Conservation (phyloP, 92 coral and sea anemone genomes). For the Palythoa caribaeorum region DNA sequence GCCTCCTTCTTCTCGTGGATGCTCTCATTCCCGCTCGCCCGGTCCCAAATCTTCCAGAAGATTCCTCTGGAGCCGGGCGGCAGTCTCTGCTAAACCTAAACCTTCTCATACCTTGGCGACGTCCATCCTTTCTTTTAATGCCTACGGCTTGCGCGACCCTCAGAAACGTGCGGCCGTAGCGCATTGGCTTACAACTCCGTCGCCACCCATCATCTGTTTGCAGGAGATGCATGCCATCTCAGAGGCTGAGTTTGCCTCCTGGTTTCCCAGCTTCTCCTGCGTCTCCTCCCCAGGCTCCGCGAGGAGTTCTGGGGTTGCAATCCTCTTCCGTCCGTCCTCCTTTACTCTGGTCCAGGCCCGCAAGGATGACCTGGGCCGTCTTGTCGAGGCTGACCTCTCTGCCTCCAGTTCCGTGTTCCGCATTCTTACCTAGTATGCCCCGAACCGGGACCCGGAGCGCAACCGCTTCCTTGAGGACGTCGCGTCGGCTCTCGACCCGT, state of each 20-base stretch:
- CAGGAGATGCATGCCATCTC: not conserved
- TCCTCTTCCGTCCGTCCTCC: not conserved
- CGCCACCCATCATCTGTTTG: not conserved
- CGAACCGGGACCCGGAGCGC: too few relatives aligned
- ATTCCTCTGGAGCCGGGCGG: too few relatives aligned
- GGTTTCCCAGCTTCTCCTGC: not conserved
- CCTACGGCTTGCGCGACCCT: not conserved
- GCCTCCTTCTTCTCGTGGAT: too few relatives aligned
- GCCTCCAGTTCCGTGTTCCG: not conserved
- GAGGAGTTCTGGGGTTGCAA: not conserved
- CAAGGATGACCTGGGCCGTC: not conserved
- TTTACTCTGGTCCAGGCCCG: not conserved
- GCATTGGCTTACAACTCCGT: not conserved
- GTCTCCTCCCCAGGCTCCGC: not conserved
- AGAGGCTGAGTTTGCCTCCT: not conserved
- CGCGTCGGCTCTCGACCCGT: too few relatives aligned
- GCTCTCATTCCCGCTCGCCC: too few relatives aligned
- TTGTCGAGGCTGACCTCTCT: not conserved
- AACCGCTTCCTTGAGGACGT: too few relatives aligned
- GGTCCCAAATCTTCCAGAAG: too few relatives aligned
- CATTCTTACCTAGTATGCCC: not conserved
- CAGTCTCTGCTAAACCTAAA: too few relatives aligned
- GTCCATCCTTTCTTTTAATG: not conserved
- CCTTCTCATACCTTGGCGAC: not conserved
- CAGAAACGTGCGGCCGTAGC: not conserved